Evolutionary conservation across 2,888 invertebrate species (phyloP).

Genomic region (Pollenia labialis): DNA sequence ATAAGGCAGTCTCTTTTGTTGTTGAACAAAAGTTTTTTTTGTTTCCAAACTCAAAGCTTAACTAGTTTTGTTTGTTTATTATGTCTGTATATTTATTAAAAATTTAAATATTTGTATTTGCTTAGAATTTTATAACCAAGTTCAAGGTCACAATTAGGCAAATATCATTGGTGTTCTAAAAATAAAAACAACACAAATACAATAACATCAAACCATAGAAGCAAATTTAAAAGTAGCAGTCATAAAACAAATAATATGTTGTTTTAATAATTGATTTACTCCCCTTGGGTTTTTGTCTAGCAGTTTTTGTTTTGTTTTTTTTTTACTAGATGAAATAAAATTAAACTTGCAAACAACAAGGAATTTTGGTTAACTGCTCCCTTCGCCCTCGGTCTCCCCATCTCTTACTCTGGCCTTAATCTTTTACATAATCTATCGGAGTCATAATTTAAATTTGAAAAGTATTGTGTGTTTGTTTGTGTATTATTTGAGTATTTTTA

Average conservation of each 20-base stretch:
- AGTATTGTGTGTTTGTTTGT: neutral
- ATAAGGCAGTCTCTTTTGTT: neutral
- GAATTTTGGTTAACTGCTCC: neutral
- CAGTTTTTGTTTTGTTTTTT: slow-evolving; percentile 1
- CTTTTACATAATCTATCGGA: neutral
- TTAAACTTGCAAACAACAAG: slow-evolving; percentile 35
- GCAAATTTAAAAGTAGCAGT: neutral
- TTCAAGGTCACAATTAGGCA: slow-evolving; percentile 70
- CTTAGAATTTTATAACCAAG: slow-evolving; percentile 62
- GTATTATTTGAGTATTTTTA: slow-evolving; percentile 7
- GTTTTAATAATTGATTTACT: neutral
- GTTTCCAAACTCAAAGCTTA: neutral
- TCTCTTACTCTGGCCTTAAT: neutral
- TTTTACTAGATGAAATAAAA: neutral
- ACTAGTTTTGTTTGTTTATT: slow-evolving; percentile 11
- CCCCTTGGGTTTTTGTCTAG: neutral
- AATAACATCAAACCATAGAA: neutral
- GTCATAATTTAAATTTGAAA: slow-evolving; percentile 30
- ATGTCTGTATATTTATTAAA: neutral
- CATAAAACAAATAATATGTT: neutral
- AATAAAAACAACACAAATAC: neutral
- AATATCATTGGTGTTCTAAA: neutral
- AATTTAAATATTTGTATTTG: slow-evolving; percentile 2
- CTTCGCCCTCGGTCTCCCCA: neutral
- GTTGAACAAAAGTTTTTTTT: neutral